Conservation (phyloP, 2,113 vertebrate species). For the Lophius piscatorius region DNA sequence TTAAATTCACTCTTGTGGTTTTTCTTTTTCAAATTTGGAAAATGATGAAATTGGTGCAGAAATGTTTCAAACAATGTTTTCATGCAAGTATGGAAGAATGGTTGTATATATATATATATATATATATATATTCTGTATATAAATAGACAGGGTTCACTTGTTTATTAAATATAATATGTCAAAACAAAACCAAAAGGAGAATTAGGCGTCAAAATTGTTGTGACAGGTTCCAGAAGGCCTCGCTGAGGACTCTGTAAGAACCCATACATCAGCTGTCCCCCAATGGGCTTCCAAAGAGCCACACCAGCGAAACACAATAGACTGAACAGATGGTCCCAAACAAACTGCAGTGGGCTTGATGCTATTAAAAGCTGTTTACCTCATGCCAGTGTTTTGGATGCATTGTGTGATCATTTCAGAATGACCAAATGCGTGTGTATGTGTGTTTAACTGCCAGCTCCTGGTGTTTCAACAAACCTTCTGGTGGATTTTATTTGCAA, state of each 20-base stretch:
- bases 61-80: conserved; percentile 5
- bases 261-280: conserved; percentile 88
- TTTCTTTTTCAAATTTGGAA: conserved; percentile 14
- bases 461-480: conserved; percentile 77
- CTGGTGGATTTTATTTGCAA: conserved; percentile 80
- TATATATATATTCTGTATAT: no score
- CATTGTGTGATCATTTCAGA: conserved; percentile 59
- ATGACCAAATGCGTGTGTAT: conserved; percentile 32
- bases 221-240: conserved; percentile 76
- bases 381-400: conserved; percentile 77
- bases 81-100: no score
- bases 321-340: conserved; percentile 90
- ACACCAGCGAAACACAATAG: conserved; percentile 84
- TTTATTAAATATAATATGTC: conserved; percentile 22
- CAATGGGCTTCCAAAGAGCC: conserved; percentile 73
- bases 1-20: conserved; percentile 4
- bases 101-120: no score
- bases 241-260: conserved; percentile 78
- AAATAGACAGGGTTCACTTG: background rate
- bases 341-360: conserved; percentile 81
- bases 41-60: background rate
- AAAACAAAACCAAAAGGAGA: conserved; percentile 25
- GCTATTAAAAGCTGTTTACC: conserved; percentile 92
- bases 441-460: conserved; percentile 37
- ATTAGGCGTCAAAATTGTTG: conserved; percentile 59